Conservation (phyloP, 2,113 vertebrate genomes). For the Coptodon bakossiorum region DNA sequence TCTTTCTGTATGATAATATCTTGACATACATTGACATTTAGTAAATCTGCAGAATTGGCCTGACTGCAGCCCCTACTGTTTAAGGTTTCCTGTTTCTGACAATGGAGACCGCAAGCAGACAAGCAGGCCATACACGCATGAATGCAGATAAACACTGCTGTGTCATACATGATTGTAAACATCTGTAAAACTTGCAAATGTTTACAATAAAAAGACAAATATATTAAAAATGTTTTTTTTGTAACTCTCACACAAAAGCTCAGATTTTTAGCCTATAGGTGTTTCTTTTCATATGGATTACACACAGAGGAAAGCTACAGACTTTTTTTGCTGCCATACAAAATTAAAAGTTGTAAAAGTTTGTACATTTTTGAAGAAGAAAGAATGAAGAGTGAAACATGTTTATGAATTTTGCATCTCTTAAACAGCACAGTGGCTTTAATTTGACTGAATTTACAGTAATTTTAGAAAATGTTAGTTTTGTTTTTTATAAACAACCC, state of each 20-base stretch:
- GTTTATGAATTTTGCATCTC: neutral
- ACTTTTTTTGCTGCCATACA: neutral
- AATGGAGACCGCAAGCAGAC: neutral
- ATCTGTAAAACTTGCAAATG: neutral
- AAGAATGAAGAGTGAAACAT: neutral
- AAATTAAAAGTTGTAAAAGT: neutral
- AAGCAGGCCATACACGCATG: neutral
- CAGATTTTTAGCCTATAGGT: neutral
- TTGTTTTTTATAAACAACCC: neutral
- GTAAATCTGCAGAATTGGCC: neutral
- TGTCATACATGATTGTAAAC: neutral
- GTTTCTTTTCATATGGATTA: neutral
- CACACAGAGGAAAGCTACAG: neutral
- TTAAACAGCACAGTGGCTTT: neutral
- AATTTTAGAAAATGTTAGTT: neutral
- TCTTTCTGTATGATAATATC: neutral
- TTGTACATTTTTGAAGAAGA: neutral
- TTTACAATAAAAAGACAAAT: neutral
- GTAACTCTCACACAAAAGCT: neutral
- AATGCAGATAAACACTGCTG: neutral
- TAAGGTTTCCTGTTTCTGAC: neutral
- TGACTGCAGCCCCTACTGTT: neutral
- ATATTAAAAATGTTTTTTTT: fast-evolving
- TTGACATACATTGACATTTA: neutral
- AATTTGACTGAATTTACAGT: neutral